phyloP scores from a whole-genome alignment of 2,888 invertebrate species.

The Machimus rusticus region DNA sequence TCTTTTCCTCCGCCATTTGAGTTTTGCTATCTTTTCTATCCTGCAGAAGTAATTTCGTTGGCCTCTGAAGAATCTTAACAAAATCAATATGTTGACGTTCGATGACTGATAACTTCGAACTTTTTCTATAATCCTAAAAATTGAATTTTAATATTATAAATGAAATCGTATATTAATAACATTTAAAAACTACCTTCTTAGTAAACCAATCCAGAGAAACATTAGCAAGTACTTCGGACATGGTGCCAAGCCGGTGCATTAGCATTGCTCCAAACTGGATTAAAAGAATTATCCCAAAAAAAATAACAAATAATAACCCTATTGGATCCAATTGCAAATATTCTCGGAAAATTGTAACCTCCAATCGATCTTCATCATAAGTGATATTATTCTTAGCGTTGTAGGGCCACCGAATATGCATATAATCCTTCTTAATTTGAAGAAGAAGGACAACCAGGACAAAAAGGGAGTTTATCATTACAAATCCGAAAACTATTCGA shows the following conservation, averaged over 20 bases:
- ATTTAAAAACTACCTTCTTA: slow-evolving; percentile 43
- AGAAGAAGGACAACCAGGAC: slow-evolving; percentile 77
- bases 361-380: slow-evolving; percentile 60
- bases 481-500: slow-evolving; percentile 73
- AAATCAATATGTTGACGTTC: slow-evolving; percentile 70
- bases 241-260: slow-evolving; percentile 77
- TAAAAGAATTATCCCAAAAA: slow-evolving; percentile 73
- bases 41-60: slow-evolving; percentile 55
- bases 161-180: background rate
- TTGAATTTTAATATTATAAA: background rate
- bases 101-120: slow-evolving; percentile 57
- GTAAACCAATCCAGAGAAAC: slow-evolving; percentile 67
- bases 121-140: background rate
- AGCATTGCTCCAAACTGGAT: slow-evolving; percentile 80
- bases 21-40: background rate
- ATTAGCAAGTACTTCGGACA: slow-evolving; percentile 76
- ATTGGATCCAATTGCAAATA: slow-evolving; percentile 76
- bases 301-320: slow-evolving; percentile 76
- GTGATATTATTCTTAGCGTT: slow-evolving; percentile 67
- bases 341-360: slow-evolving; percentile 67
- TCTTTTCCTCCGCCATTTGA: background rate
- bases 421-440: slow-evolving; percentile 74
- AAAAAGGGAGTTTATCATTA: slow-evolving; percentile 80
- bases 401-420: slow-evolving; percentile 75
- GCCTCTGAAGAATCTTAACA: slow-evolving; percentile 64